Evolutionary conservation across 2,888 invertebrate genomes (phyloP), one percentile per base, ranked within the genome.

Genomic region (Drosophila merina): DNA sequence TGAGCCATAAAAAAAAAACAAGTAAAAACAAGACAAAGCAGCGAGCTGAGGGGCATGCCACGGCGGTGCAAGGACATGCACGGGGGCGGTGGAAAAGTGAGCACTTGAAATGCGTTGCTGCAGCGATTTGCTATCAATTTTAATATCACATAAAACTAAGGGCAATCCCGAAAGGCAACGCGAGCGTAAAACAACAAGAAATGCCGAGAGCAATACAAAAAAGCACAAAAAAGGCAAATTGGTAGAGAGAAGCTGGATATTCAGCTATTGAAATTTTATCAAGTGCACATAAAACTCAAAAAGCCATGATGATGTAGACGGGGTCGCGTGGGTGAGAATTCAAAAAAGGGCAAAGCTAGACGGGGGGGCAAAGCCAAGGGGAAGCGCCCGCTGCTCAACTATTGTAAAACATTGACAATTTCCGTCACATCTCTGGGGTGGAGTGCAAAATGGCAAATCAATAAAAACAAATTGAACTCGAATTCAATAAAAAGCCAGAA

Each of bases 331-430:
- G 31, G 45, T 20, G 7, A 42, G 25, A 31, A 12, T 45, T 45
- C n/a, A 28, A 10, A 54, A 54, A 25, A 12, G 31, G 54, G 14
- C n/a, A 26, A 14, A 36, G 36, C 20, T 20, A 6, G 28, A n/a
- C 44, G 12, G 10, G 12, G 10, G 31, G 54, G 14, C n/a, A 26
- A 14, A 36, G 36, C 14, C 3, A 58, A 31, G 3, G 8, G 45
- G n/a, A 25, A 47, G 40, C 26, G 25, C 20, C 20, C 30, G 28
- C 52, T 58, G 72, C 45, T 70, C 75, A 86, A 80, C 89, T 80
- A 84, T 89, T 89, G 88, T 88, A 84, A 85, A 89, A 88, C 89
- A 88, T 89, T 89, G 89, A 89, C 89, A 89, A 89, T 89, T 89
- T 89, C 86, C 88, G 82, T 88, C 79, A 89, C 84, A 88, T 85